phyloP scores from a whole-genome alignment of 2,113 vertebrate species.

The Macrotis lagotis region DNA sequence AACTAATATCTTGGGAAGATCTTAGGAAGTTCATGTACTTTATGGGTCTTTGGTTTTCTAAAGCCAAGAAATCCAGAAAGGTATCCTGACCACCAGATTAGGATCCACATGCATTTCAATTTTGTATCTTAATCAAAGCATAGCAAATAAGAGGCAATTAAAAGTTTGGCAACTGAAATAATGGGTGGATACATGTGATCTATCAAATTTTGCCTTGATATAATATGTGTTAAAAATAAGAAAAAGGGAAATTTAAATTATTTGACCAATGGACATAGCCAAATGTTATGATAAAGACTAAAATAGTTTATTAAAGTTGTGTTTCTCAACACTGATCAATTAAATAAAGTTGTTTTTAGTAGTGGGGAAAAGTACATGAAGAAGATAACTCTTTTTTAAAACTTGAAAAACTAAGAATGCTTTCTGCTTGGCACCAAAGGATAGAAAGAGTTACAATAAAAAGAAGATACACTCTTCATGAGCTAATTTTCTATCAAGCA shows the following conservation, averaged over 20 bases:
- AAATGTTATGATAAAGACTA: neutral
- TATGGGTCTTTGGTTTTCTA: neutral
- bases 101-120: neutral
- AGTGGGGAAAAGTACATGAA: neutral
- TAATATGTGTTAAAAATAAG: neutral
- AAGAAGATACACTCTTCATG: neutral
- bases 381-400: neutral
- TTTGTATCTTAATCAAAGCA: neutral
- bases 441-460: neutral
- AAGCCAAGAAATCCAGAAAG: neutral
- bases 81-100: neutral
- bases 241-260: neutral
- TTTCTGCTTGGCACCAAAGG: neutral
- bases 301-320: neutral
- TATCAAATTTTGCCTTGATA: neutral
- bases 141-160: neutral
- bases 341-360: neutral
- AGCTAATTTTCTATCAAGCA: neutral
- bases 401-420: neutral
- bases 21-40: neutral
- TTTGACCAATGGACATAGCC: neutral
- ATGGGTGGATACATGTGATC: neutral
- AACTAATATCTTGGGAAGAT: neutral
- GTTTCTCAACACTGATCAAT: neutral
- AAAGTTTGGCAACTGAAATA: neutral